A percentile compares a stretch with the other conserved stretches of the same genome.
These are phyloP conservation scores for Phallusia fumigata DNA, from an alignment of 23 tunicate genomes.

Conservation along the genomic window DNA sequence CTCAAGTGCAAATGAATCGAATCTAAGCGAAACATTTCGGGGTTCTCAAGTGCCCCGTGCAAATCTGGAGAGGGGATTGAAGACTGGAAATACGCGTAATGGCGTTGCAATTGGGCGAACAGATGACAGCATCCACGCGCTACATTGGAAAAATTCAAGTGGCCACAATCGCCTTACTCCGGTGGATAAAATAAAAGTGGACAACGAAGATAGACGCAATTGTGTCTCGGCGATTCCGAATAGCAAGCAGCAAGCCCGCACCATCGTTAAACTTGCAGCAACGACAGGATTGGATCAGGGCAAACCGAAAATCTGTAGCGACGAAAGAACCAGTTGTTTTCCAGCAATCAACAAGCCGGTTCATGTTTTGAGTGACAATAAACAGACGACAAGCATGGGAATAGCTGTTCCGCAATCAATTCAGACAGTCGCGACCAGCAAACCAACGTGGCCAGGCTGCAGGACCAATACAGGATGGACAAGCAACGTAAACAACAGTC, in stretches of 20 bases:
- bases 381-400: too few species aligned
- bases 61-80: not conserved
- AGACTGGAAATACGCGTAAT: not conserved
- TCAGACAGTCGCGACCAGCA: too few species aligned
- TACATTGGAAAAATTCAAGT: not conserved
- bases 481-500: not conserved
- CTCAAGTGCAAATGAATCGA: not conserved
- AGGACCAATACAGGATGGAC: not conserved
- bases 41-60: not conserved
- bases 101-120: not conserved
- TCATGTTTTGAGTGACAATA: too few species aligned
- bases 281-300: too few species aligned
- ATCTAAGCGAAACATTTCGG: not conserved
- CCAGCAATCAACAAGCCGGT: too few species aligned
- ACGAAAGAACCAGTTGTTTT: too few species aligned
- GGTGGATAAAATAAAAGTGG: not conserved
- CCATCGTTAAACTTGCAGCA: too few species aligned
- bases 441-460: not conserved
- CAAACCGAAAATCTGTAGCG: too few species aligned
- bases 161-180: not conserved
- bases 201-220: not conserved
- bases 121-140: conserved; percentile 8
- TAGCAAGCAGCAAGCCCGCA: too few species aligned
- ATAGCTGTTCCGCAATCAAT: too few species aligned
- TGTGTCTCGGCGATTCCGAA: not conserved